phyloP scores from a whole-genome alignment of 2,113 vertebrate genomes.

The Microcebus lehilahytsara region DNA sequence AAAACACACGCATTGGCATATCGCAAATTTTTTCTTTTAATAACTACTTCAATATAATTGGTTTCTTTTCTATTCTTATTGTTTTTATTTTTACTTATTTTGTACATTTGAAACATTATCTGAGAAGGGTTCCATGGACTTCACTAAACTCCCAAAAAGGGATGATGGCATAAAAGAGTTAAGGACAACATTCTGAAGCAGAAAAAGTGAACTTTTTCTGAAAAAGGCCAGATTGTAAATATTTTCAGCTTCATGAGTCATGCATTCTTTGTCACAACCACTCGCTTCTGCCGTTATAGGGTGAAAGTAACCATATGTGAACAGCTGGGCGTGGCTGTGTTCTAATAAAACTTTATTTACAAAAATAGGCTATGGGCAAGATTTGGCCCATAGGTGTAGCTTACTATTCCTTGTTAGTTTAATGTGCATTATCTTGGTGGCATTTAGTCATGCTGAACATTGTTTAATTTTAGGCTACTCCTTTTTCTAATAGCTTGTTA shows the following conservation, averaged over 20 bases:
- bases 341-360: constrained; percentile 17
- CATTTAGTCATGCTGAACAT: background rate
- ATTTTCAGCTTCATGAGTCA: background rate
- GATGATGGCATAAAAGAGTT: background rate
- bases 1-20: background rate
- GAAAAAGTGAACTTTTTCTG: background rate
- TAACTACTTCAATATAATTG: background rate
- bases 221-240: background rate
- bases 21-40: background rate
- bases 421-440: background rate
- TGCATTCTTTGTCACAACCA: rapidly evolving
- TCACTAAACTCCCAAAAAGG: background rate
- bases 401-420: background rate
- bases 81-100: background rate
- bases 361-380: background rate
- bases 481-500: background rate
- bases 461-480: background rate
- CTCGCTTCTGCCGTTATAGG: background rate
- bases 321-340: background rate
- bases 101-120: background rate
- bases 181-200: background rate
- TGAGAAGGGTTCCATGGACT: background rate
- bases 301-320: background rate
- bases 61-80: background rate
- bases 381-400: background rate